Evolutionary conservation across 2,797 vertebrate genomes (phyloP).

Genomic region (Cyprinodon diabolis): DNA sequence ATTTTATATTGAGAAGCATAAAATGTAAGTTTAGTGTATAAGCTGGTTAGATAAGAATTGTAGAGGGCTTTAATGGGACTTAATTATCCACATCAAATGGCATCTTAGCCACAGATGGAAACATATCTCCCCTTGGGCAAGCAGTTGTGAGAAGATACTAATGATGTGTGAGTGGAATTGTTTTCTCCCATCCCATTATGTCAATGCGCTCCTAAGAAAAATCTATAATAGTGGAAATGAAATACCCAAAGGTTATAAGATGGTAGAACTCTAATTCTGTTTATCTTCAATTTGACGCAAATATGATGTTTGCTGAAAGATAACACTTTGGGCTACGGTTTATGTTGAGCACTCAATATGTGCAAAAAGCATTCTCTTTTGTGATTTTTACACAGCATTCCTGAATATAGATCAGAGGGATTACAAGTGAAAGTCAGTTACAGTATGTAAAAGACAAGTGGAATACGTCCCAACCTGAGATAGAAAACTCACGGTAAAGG

Average conservation of each 20-base stretch:
- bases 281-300: conserved; percentile 57
- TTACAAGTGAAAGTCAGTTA: conserved; percentile 24
- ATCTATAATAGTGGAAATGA: conserved; percentile 62
- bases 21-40: conserved; percentile 30
- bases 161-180: conserved; percentile 68
- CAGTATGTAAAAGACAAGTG: conserved; percentile 8
- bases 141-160: conserved; percentile 63
- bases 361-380: conserved; percentile 35
- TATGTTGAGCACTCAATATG: conserved; percentile 40
- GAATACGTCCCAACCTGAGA: background rate
- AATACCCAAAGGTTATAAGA: conserved; percentile 69
- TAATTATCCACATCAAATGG: conserved; percentile 81
- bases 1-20: conserved; percentile 40
- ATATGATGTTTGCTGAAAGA: conserved; percentile 47
- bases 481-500: conserved; percentile 89
- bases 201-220: conserved; percentile 61
- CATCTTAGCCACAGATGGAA: conserved; percentile 74
- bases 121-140: conserved; percentile 69
- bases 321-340: conserved; percentile 49
- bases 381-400: conserved; percentile 24
- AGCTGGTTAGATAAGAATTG: conserved; percentile 70
- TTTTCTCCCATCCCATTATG: conserved; percentile 67
- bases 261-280: conserved; percentile 59
- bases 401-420: conserved; percentile 37
- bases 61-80: conserved; percentile 75